phyloP scores from a whole-genome alignment of 2,888 invertebrate genomes.

The Pachliopta kotzebuea region DNA sequence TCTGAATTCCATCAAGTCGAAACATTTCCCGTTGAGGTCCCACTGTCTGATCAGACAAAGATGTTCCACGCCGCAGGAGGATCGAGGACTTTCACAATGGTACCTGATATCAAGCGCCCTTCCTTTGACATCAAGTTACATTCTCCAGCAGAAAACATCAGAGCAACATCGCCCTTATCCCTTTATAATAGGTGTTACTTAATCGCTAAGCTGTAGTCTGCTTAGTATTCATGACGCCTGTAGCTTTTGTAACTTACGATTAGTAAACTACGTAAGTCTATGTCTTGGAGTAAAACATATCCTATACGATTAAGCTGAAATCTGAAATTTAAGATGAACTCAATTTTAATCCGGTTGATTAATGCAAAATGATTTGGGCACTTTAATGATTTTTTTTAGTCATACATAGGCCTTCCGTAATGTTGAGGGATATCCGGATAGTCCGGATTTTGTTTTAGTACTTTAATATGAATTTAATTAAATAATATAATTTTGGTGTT shows the following conservation, averaged over 20 bases:
- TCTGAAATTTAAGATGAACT: no score
- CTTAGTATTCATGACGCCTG: constrained; percentile 23
- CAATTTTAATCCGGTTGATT: no score
- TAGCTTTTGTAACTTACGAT: constrained; percentile 21
- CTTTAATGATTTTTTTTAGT: no score
- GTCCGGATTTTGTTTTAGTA: no score
- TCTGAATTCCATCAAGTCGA: constrained; percentile 18
- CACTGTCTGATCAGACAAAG: constrained; percentile 21
- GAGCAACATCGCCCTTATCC: constrained; percentile 5
- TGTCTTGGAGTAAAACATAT: no score
- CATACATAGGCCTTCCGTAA: no score
- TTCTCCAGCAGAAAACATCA: background rate
- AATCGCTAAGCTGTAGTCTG: background rate
- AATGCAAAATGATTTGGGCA: no score
- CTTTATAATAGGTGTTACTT: background rate
- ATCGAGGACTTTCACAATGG: constrained; percentile 17
- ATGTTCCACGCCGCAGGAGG: constrained; percentile 11
- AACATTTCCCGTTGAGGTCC: constrained; percentile 18
- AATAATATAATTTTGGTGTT: no score
- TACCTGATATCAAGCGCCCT: constrained; percentile 12
- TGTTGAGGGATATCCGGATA: no score
- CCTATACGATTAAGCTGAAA: no score
- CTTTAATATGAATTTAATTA: no score
- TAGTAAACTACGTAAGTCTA: no score
- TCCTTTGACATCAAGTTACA: constrained; percentile 19